A percentile compares a stretch with the other conserved stretches of the same genome.
Evolutionary conservation across 2,888 invertebrate species (phyloP).

Genomic region (Dysmachus trigonus): DNA sequence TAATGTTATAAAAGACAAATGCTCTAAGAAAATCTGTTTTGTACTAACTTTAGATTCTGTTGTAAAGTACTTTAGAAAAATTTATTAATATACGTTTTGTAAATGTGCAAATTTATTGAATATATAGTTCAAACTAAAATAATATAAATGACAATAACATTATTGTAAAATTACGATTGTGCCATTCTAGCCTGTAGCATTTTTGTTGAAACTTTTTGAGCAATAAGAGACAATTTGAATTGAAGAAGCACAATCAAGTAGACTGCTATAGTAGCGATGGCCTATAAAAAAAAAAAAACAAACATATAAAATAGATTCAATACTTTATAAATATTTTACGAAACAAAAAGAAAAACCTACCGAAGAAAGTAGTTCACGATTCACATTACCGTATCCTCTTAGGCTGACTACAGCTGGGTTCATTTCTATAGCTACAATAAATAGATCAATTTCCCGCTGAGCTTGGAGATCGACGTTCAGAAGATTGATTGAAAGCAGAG

Average conservation of each 20-base stretch:
- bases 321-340: neutral
- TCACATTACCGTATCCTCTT: constrained; percentile 73
- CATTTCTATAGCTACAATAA: constrained; percentile 75
- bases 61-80: neutral
- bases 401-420: constrained; percentile 76
- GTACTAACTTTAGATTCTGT: too few relatives aligned
- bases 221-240: constrained; percentile 69
- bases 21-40: too few relatives aligned
- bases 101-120: neutral
- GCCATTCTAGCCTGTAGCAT: neutral
- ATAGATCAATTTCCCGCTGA: constrained; percentile 74
- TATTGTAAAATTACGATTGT: neutral
- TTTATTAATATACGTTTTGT: neutral
- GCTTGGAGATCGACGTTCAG: constrained; percentile 69
- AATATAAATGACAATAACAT: neutral
- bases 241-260: constrained; percentile 74
- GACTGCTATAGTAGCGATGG: constrained; percentile 72
- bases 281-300: constrained; percentile 64
- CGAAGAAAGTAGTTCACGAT: constrained; percentile 72
- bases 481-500: constrained; percentile 69
- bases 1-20: too few relatives aligned
- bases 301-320: too few relatives aligned
- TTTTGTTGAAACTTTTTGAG: constrained; percentile 3
- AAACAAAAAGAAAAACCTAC: constrained; percentile 62
- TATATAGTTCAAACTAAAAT: neutral